Base-by-base conservation (phyloP, 2,113 vertebrate species). In the Grantiella picta region DNA sequence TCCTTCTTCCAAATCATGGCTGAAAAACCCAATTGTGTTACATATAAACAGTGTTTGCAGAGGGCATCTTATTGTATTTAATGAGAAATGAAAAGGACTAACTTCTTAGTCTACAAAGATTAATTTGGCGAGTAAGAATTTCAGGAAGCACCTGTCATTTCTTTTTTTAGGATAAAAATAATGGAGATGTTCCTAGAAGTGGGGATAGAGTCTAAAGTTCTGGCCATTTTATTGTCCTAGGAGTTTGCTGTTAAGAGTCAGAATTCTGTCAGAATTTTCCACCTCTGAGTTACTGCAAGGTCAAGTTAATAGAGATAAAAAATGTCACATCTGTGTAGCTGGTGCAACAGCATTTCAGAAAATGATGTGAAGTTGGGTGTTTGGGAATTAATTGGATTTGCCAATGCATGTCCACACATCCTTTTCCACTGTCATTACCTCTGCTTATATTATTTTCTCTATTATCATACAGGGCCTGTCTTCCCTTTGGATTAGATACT, bases 331-430 rank as follows among this genome's bases (percentile, higher is more conserved):
- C 73, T 69, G 40, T 71, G 65, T 87, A 85, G 73, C 65, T 91
- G 78, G 77, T 94, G 45, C 52, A 95, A 15, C 49, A 78, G 49
- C 57, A 61, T 91, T 89, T 89, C 57, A 50, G 83, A 94, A 84
- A 91, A 92, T 28, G 25, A 89, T 95, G 78, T 92, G 89, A 91
- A 92, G 83, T 79, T 87, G 68, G 11, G 9, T 92, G 73, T 92
- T 94, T 68, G 73, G 59, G 81, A 94, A 95, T 96, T 94, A 94
- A 91, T 94, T 95, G 77, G 82, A 94, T 95, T 94, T 95, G 69
- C 77, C 53, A 54, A 40, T 91, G 77, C 83, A 79, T 91, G 44
- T 95, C 92, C 69, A 84, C 91, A 94, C 80, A n/a, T 94, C 76
- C 20, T 90, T 86, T 38, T 83, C 72, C n/a, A 59, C 80, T 94